These are phyloP conservation scores for Penaeus vannamei DNA, from an alignment of 1,140 invertebrate species.

Conservation along the genomic window DNA sequence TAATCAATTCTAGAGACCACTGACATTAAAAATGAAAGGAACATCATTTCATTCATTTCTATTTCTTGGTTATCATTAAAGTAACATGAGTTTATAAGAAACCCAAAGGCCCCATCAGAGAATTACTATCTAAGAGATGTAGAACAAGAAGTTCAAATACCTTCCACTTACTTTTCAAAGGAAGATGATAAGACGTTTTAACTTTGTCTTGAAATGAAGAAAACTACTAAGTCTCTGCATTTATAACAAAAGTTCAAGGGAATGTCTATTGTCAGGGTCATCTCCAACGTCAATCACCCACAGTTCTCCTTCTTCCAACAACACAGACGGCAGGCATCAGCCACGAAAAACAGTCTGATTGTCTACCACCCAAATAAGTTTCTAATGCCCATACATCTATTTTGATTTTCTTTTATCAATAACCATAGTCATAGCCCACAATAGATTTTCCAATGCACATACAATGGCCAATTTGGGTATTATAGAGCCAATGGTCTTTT, in stretches of 20 bases:
- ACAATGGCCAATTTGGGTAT: constrained; percentile 54
- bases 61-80: too few species aligned
- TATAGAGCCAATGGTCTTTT: constrained; percentile 57
- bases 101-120: not conserved
- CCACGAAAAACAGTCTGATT: constrained; percentile 45
- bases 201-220: constrained; percentile 60
- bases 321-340: constrained; percentile 40
- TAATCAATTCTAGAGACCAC: constrained; percentile 42
- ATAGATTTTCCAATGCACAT: constrained; percentile 42
- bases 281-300: constrained; percentile 47
- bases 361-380: constrained; percentile 47
- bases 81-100: too few species aligned
- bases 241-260: constrained; percentile 55
- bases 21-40: constrained; percentile 20
- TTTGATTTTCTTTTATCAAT: constrained; percentile 47
- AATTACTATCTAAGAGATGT: not conserved
- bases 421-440: constrained; percentile 42
- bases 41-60: not conserved
- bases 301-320: constrained; percentile 43
- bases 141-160: constrained; percentile 33
- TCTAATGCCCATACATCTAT: constrained; percentile 52
- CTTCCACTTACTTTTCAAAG: constrained; percentile 60
- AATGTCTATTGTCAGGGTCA: constrained; percentile 51
- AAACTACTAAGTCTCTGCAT: constrained; percentile 54
- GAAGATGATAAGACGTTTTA: constrained; percentile 46